Evolutionary conservation across 1,140 invertebrate genomes (phyloP).

Genomic region (Drosophila sturtevanti): DNA sequence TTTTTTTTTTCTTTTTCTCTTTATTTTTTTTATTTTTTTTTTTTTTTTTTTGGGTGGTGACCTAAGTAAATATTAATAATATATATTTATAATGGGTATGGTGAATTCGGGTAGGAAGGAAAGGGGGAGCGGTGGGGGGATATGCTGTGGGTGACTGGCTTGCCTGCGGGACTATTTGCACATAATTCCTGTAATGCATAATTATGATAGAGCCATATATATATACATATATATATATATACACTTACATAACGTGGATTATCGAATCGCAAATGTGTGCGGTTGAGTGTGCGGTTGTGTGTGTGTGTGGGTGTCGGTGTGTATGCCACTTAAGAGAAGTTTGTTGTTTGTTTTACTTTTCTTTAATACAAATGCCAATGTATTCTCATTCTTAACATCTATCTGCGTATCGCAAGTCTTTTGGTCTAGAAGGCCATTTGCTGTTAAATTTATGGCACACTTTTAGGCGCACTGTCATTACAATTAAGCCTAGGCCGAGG

Average conservation of each 20-base stretch:
- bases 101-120: neutral
- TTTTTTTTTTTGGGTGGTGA: slow-evolving; percentile 22
- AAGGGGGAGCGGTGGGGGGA: neutral
- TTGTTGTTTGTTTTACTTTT: neutral
- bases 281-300: neutral
- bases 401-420: slow-evolving; percentile 35
- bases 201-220: slow-evolving; percentile 29
- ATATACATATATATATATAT: neutral
- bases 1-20: neutral
- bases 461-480: slow-evolving; percentile 78
- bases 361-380: neutral
- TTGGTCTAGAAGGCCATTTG: slow-evolving; percentile 34
- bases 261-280: slow-evolving; percentile 28
- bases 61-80: slow-evolving; percentile 83
- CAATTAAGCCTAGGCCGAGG: slow-evolving; percentile 65
- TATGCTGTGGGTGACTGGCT: neutral
- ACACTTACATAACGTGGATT: slow-evolving; percentile 33
- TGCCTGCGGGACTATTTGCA: slow-evolving; percentile 67
- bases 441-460: slow-evolving; percentile 67
- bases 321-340: slow-evolving; percentile 17
- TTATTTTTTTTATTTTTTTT: neutral
- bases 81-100: slow-evolving; percentile 74
- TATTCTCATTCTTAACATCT: slow-evolving; percentile 5
- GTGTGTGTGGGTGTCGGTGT: neutral
- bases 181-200: slow-evolving; percentile 78